Conservation (phyloP, 2,797 vertebrate genomes). For the Lagodon rhomboides region DNA sequence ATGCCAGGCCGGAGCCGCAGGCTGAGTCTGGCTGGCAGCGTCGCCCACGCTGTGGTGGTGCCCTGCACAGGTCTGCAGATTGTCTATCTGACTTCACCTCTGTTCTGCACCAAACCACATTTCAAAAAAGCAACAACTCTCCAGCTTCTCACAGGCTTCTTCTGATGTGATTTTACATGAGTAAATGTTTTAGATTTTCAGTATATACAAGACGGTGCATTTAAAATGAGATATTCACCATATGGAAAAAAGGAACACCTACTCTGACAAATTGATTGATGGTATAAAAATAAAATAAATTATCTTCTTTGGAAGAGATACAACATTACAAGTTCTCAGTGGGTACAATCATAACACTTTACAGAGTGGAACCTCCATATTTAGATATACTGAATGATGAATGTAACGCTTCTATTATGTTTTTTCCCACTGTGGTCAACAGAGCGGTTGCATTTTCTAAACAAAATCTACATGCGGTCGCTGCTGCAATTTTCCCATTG, state of each 20-base stretch:
- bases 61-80: conserved; percentile 56
- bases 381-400: conserved; percentile 22
- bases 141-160: conserved; percentile 28
- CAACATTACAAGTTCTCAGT: conserved; percentile 20
- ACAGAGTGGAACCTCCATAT: conserved; percentile 29
- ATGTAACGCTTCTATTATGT: conserved; percentile 16
- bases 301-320: conserved; percentile 38
- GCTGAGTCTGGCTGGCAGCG: conserved; percentile 58
- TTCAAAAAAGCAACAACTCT: conserved; percentile 53
- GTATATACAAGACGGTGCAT: conserved; percentile 34
- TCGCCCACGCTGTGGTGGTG: conserved; percentile 27
- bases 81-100: conserved; percentile 68
- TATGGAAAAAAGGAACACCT: conserved; percentile 41
- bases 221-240: conserved; percentile 50
- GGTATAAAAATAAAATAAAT: conserved; percentile 55
- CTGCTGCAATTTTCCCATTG: not conserved
- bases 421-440: not conserved
- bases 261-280: conserved; percentile 71
- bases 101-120: conserved; percentile 61
- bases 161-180: conserved; percentile 50
- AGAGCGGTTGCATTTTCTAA: not conserved
- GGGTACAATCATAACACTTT: conserved; percentile 38
- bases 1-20: conserved; percentile 60
- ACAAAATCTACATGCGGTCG: not conserved
- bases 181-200: conserved; percentile 46